Evolutionary conservation across 2,888 invertebrate genomes (phyloP), one percentile per base, ranked within the genome.

Genomic region (Frankliniella fusca): DNA sequence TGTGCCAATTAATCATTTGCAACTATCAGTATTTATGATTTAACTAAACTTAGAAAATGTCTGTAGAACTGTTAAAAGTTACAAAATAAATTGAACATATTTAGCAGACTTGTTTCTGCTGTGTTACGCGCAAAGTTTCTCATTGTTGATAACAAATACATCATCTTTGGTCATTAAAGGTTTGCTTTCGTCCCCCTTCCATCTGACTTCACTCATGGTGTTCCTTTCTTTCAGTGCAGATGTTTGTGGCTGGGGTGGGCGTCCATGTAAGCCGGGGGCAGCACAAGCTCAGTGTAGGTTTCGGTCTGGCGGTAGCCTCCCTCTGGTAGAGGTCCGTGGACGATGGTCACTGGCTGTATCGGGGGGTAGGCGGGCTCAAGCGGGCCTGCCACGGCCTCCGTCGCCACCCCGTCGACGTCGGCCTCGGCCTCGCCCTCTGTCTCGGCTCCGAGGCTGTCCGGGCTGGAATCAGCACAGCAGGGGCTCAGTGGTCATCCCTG

Each of bases 281-380:
- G 83, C 48, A 86, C 86, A 23, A 86, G 84, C 82, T 86, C 86
- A 0, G 86, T 86, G 82, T 86, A 86, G 76, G 83, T 84, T 81
- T 84, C 85, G 10, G 86, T 86, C 82, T 85, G 86, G 18, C 86
- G 84, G 83, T 84, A 86, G 11, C 86, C 86, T 49, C 85, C 84
- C n/a, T 85, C 85, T 81, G 87, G 87, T 80, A 86, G 86, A 82
- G 85, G 85, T 81, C 86, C 86, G 81, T 85, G 83, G 81, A 86
- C 86, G 82, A 86, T 85, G n/a, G 85, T 85, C 23, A 86, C 86
- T 11, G 85, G 86, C 81, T 86, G 85, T 48, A 85, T 84, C 10
- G 85, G 85, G 1, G 86, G 85, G 80, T 86, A 86, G 1, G 86
- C 85, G 8, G 86, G 86, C 76, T 85, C 84, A 81, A 86, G 82